Evolutionary conservation across 2,888 invertebrate species (phyloP), one percentile per base, ranked within the genome.

Genomic region (Rhaphigaster nebulosa): DNA sequence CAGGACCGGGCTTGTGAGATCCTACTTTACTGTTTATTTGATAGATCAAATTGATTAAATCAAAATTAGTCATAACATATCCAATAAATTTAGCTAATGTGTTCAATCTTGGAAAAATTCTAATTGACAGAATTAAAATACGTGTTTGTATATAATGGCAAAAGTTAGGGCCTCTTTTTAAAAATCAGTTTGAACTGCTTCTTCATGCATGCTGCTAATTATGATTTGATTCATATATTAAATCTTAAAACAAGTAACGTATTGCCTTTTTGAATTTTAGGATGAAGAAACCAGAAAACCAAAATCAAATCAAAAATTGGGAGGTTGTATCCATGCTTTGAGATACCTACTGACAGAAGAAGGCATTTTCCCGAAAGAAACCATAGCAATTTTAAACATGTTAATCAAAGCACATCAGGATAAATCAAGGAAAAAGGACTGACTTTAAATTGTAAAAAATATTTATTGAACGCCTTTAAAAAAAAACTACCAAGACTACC

Each of bases 221-320:
- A 38, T n/a, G 12, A 29, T 54, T 56, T 88, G 56, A 56, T 54
- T 56, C 4, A 88, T 56, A 56, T 29, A 88, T 29, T 54, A n/a
- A 15, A 34, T 34, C 56, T 54, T n/a, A 10, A 38, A 60, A 60
- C 15, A 56, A 54, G 0, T 52, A 54, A 88, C 38, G 18, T 20
- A 34, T 20, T 56, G 18, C 20, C 15, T 87, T 87, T 87, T 87
- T 80, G 18, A 34, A 38, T 76, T 90, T 80, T n/a, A 90, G 90
- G 90, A 90, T 76, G 90, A 90, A 90, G 90, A 90, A 90, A 90
- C 76, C 0, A 90, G 54, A 60, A 90, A 90, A 54, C 88, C 88
- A 34, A 80, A 41, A 76, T 45, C 45, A 90, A 50, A 76, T 80
- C n/a, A 45, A 50, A 90, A 90, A 8, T 50, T 76, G 50, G 45